Percentiles rank a stretch among this genome's conserved stretches.
Evolutionary conservation across 2,888 invertebrate species (phyloP).

Genomic region (Tineola bisselliella): DNA sequence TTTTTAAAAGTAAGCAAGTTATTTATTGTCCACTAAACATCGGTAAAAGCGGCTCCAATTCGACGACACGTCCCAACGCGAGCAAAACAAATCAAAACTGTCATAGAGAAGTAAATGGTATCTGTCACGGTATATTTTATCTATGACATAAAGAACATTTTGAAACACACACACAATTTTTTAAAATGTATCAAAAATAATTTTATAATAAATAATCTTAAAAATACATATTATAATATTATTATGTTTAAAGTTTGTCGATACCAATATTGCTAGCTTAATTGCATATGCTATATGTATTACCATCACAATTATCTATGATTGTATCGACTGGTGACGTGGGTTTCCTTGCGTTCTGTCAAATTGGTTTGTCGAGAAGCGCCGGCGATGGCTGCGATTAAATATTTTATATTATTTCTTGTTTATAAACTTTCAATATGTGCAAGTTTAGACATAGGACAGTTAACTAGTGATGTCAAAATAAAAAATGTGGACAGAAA

Average conservation of each 20-base stretch:
- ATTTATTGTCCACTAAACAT: background rate
- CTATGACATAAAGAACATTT: too few relatives aligned
- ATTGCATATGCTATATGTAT: too few relatives aligned
- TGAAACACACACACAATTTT: too few relatives aligned
- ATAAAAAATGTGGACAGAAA: conserved; percentile 85
- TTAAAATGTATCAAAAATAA: too few relatives aligned
- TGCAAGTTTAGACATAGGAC: conserved; percentile 43
- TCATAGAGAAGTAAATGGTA: background rate
- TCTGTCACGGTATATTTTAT: too few relatives aligned
- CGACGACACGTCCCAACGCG: background rate
- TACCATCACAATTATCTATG: too few relatives aligned
- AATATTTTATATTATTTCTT: conserved; percentile 40
- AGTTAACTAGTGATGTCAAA: conserved; percentile 67
- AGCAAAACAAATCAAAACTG: background rate
- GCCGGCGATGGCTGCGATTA: conserved; percentile 47
- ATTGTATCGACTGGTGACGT: background rate
- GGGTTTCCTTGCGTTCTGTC: background rate
- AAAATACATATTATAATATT: too few relatives aligned
- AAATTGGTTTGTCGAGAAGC: conserved; percentile 23
- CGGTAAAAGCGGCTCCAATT: background rate
- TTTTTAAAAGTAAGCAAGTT: background rate
- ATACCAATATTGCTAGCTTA: too few relatives aligned
- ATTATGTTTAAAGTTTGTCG: too few relatives aligned
- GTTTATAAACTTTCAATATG: conserved; percentile 36
- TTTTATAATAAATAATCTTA: too few relatives aligned